Conservation (phyloP, 2,888 invertebrate species). For the Ectropis crepuscularia region DNA sequence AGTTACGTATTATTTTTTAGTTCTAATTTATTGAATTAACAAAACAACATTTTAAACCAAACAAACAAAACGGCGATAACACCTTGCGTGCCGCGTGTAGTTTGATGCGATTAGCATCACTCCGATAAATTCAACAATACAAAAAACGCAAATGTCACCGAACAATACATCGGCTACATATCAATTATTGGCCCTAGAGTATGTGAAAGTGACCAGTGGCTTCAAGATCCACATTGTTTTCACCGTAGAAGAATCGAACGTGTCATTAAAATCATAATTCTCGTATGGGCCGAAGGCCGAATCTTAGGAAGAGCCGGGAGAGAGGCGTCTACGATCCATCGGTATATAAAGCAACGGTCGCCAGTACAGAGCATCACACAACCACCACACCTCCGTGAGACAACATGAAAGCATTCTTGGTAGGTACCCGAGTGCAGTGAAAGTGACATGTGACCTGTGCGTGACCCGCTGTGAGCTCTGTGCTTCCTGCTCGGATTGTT, state of each 20-base stretch:
- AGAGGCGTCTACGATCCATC: conserved; percentile 74
- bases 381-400: conserved; percentile 80
- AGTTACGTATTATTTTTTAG: background rate
- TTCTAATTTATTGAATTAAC: background rate
- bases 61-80: background rate
- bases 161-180: conserved; percentile 18
- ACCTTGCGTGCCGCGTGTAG: conserved; percentile 12
- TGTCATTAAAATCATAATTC: conserved; percentile 84
- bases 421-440: conserved; percentile 81
- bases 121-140: conserved; percentile 20
- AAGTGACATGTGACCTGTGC: conserved; percentile 81
- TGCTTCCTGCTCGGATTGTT: conserved; percentile 69
- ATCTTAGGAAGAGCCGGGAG: conserved; percentile 83
- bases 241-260: conserved; percentile 78
- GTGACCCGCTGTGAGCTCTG: conserved; percentile 58
- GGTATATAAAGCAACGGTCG: conserved; percentile 74
- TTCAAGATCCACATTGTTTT: conserved; percentile 77
- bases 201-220: conserved; percentile 70
- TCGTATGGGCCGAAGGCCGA: conserved; percentile 82
- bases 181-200: conserved; percentile 40
- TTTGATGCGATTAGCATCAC: conserved; percentile 12
- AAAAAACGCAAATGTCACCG: conserved; percentile 17
- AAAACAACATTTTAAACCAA: background rate
- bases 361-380: conserved; percentile 78
- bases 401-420: conserved; percentile 85